phyloP scores from a whole-genome alignment of 2,797 vertebrate genomes.

The Chelidonichthys spinosus region DNA sequence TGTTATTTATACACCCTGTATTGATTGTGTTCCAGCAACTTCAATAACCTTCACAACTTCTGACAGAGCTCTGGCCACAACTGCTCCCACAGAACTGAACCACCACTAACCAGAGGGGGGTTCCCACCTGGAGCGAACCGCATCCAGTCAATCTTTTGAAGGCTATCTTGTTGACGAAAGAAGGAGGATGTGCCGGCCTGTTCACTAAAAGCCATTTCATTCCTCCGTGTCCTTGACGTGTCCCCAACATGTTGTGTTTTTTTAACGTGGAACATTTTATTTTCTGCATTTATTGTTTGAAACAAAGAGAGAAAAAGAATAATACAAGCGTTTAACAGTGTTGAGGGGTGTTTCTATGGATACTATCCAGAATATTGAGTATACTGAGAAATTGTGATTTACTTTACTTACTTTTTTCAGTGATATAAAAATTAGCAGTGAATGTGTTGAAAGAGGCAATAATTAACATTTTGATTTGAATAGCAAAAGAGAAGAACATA shows the following conservation, averaged over 20 bases:
- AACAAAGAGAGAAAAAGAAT: neutral
- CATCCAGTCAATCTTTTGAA: slow-evolving; percentile 69
- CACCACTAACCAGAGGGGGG: slow-evolving; percentile 56
- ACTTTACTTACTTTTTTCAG: neutral
- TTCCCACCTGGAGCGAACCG: slow-evolving; percentile 60
- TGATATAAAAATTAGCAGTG: neutral
- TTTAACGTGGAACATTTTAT: slow-evolving; percentile 17
- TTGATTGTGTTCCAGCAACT: slow-evolving; percentile 77
- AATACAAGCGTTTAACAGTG: neutral
- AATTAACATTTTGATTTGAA: neutral
- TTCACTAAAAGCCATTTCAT: slow-evolving; percentile 47
- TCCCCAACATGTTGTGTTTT: slow-evolving; percentile 24
- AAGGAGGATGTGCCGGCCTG: slow-evolving; percentile 34
- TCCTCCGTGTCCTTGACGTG: slow-evolving; percentile 47
- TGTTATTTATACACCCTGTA: slow-evolving; percentile 62
- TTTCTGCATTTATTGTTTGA: slow-evolving; percentile 19
- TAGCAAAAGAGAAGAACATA: neutral
- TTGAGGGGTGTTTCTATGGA: slow-evolving; percentile 21
- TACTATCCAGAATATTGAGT: neutral
- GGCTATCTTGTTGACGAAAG: slow-evolving; percentile 61
- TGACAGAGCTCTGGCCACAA: slow-evolving; percentile 64
- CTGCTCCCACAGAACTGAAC: slow-evolving; percentile 54
- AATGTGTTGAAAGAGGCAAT: no score
- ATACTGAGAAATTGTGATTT: neutral
- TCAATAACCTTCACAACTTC: slow-evolving; percentile 77